These are phyloP conservation scores for Ailuropoda melanoleuca DNA, from an alignment of 2,113 vertebrate genomes.

Conservation along the genomic window DNA sequence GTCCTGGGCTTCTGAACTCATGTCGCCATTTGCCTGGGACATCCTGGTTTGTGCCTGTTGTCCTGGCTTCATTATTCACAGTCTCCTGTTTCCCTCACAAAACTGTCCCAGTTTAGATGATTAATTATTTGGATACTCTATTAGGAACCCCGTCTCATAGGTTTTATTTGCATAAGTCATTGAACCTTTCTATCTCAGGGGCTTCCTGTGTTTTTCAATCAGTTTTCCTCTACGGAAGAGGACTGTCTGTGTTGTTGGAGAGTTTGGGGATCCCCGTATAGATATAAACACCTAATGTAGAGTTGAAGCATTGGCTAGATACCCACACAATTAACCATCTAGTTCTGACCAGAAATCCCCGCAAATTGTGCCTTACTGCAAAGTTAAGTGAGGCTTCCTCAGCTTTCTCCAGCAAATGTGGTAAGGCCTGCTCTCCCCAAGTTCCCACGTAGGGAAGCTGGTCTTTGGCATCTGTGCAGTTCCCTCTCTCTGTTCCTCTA, in stretches of 20 bases:
- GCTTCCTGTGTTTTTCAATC: not conserved
- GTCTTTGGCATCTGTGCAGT: not conserved
- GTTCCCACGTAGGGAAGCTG: not conserved
- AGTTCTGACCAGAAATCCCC: not conserved
- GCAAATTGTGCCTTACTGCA: not conserved
- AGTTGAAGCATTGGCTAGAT: not conserved
- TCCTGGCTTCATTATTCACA: not conserved
- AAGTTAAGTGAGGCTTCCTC: not conserved
- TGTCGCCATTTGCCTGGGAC: not conserved
- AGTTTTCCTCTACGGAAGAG: not conserved
- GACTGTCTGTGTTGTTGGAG: not conserved
- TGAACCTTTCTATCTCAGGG: not conserved
- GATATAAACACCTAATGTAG: not conserved
- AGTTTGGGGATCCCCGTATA: not conserved
- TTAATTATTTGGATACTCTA: not conserved
- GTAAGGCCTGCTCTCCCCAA: too few species aligned
- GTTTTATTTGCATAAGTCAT: constrained; percentile 35
- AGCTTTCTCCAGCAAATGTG: not conserved
- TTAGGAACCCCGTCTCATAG: not conserved
- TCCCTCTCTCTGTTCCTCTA: not conserved
- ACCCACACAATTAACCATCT: not conserved
- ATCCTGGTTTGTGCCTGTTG: not conserved
- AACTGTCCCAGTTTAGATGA: not conserved
- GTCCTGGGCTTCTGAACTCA: not conserved
- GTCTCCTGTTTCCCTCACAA: not conserved